phyloP scores from a whole-genome alignment of 2,888 invertebrate species.

The Uloborus plumipes region DNA sequence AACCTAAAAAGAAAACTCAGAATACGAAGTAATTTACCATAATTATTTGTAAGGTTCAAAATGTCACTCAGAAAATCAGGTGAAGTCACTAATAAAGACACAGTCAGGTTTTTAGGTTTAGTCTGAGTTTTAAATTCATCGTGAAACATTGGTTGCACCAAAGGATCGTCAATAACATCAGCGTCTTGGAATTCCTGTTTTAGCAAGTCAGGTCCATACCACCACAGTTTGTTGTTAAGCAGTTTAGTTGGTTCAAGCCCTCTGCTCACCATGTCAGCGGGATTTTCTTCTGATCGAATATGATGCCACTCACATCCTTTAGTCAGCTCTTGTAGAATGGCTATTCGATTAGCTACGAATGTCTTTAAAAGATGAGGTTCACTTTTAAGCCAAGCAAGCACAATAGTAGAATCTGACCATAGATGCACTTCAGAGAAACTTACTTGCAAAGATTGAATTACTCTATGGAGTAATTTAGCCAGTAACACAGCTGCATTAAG shows the following conservation, averaged over 20 bases:
- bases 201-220: background rate
- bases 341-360: constrained; percentile 67
- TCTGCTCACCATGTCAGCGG: constrained; percentile 68
- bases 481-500: constrained; percentile 19
- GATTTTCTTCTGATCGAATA: constrained; percentile 67
- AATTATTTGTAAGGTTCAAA: background rate
- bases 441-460: background rate
- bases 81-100: background rate
- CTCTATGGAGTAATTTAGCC: constrained; percentile 4
- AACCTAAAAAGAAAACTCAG: constrained; percentile 10
- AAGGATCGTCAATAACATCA: too few relatives aligned
- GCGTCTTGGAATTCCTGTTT: background rate
- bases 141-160: background rate
- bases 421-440: background rate
- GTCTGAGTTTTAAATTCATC: background rate
- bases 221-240: background rate
- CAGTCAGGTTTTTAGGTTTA: background rate
- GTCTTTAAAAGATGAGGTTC: constrained; percentile 51
- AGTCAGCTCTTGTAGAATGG: constrained; percentile 64
- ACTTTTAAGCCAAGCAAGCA: background rate
- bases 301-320: constrained; percentile 66
- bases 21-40: background rate
- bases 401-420: background rate
- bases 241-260: constrained; percentile 61
- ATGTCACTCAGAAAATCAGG: background rate